A percentile compares a stretch with the other conserved stretches of the same genome.
Evolutionary conservation across 2,113 vertebrate species (phyloP).

Genomic region (Phyllostomus hastatus): DNA sequence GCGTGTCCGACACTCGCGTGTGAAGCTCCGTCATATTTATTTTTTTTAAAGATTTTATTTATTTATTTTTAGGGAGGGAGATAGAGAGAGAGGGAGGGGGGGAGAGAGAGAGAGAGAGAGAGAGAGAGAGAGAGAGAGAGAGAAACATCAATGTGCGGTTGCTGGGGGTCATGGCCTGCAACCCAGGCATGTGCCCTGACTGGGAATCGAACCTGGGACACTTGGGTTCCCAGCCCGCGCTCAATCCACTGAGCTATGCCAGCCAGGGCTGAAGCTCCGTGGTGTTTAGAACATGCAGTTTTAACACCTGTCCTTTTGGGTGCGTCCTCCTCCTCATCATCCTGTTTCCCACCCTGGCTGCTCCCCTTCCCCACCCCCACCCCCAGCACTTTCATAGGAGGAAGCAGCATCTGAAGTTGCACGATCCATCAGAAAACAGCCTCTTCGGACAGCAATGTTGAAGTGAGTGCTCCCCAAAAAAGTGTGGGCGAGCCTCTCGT

Average conservation of each 20-base stretch:
- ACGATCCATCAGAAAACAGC: not conserved
- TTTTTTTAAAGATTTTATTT: too few species aligned
- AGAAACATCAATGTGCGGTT: too few species aligned
- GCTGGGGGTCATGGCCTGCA: too few species aligned
- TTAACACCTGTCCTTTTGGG: not conserved
- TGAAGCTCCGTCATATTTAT: not conserved
- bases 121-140: too few species aligned
- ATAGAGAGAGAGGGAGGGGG: too few species aligned
- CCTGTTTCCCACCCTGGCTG: not conserved
- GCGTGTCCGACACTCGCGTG: not conserved
- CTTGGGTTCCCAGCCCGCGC: too few species aligned
- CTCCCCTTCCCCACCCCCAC: not conserved
- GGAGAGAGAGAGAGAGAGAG: too few species aligned
- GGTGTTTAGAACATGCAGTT: not conserved
- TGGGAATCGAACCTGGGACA: too few species aligned
- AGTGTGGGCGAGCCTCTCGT: rapidly evolving
- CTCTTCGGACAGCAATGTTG: conserved; percentile 29
- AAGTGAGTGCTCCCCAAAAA: not conserved
- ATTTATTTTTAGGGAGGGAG: too few species aligned
- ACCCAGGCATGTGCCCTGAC: too few species aligned
- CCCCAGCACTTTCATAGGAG: not conserved
- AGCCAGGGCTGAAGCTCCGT: not conserved
- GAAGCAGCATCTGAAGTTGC: not conserved
- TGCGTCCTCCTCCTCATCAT: not conserved
- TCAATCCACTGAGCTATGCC: too few species aligned